A percentile compares a stretch with the other conserved stretches of the same genome.
phyloP scores from a whole-genome alignment of 2,113 vertebrate genomes.

The Peromyscus polionotus region DNA sequence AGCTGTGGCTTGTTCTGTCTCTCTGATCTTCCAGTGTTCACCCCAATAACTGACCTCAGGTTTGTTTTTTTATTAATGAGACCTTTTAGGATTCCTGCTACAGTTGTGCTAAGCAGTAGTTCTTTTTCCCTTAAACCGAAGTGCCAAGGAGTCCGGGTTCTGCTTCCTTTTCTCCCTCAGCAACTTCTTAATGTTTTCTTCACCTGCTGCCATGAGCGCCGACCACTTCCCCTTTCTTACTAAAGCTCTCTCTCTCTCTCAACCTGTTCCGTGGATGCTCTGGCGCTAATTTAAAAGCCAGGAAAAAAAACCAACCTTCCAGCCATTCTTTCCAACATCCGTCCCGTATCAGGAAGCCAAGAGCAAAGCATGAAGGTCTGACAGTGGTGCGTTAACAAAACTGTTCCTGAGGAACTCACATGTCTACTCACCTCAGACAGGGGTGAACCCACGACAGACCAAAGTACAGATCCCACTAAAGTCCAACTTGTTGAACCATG shows the following conservation, averaged over 20 bases:
- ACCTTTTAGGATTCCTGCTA: no score
- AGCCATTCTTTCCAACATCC: background rate
- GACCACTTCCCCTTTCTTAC: background rate
- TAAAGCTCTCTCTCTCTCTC: background rate
- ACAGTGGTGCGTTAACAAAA: background rate
- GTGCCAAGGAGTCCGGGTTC: background rate
- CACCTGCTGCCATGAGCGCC: background rate
- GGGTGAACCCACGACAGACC: background rate
- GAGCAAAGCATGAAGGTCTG: background rate
- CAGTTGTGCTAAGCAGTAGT: background rate
- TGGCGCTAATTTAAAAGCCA: background rate
- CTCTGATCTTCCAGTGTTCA: no score
- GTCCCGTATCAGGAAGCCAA: background rate
- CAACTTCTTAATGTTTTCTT: background rate
- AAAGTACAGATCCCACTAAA: background rate
- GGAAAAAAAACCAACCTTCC: background rate
- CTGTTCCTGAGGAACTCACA: background rate
- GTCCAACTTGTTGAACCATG: background rate
- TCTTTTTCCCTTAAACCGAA: slow-evolving; percentile 23
- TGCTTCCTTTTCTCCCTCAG: background rate
- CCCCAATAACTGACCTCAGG: no score
- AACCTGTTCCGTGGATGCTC: background rate
- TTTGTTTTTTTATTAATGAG: no score
- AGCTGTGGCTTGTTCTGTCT: no score
- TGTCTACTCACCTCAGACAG: background rate